Evolutionary conservation across 2,888 invertebrate species (phyloP).

Genomic region (Dryadula phaetusa): DNA sequence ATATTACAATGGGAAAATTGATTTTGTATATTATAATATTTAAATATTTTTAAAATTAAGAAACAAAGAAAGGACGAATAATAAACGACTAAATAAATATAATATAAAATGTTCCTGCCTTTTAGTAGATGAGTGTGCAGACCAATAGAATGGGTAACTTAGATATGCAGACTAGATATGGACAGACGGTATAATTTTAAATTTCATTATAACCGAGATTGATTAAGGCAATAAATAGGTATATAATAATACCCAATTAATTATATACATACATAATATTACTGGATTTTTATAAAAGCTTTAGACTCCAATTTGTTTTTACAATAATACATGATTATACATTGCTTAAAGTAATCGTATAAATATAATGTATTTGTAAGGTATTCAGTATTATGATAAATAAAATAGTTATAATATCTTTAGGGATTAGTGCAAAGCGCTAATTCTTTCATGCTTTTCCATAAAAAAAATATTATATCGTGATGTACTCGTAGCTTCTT

Average conservation of each 20-base stretch:
- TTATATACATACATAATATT: slow-evolving; percentile 52
- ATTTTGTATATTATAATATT: not conserved
- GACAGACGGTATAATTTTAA: slow-evolving; percentile 23
- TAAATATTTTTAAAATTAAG: slow-evolving; percentile 1
- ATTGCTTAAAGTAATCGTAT: slow-evolving; percentile 61
- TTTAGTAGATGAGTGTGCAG: slow-evolving; percentile 27
- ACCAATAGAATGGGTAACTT: not conserved
- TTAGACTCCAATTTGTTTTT: slow-evolving; percentile 50
- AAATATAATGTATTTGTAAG: slow-evolving; percentile 50
- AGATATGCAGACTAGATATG: not conserved
- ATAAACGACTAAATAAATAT: slow-evolving; percentile 20
- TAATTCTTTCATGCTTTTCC: slow-evolving; percentile 33
- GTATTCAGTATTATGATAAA: slow-evolving; percentile 42
- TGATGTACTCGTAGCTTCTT: slow-evolving; percentile 28
- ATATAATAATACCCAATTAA: slow-evolving; percentile 60
- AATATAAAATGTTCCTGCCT: slow-evolving; percentile 35
- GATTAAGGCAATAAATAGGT: slow-evolving; percentile 72
- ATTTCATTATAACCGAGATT: slow-evolving; percentile 34
- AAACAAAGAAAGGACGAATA: slow-evolving; percentile 1
- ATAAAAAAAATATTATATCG: slow-evolving; percentile 20
- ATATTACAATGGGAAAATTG: slow-evolving; percentile 2
- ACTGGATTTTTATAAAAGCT: slow-evolving; percentile 63
- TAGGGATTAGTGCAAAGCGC: slow-evolving; percentile 48
- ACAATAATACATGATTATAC: slow-evolving; percentile 40
- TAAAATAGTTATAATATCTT: slow-evolving; percentile 32